Base-by-base conservation (phyloP, 2,113 vertebrate species). In the Toxostoma redivivum region DNA sequence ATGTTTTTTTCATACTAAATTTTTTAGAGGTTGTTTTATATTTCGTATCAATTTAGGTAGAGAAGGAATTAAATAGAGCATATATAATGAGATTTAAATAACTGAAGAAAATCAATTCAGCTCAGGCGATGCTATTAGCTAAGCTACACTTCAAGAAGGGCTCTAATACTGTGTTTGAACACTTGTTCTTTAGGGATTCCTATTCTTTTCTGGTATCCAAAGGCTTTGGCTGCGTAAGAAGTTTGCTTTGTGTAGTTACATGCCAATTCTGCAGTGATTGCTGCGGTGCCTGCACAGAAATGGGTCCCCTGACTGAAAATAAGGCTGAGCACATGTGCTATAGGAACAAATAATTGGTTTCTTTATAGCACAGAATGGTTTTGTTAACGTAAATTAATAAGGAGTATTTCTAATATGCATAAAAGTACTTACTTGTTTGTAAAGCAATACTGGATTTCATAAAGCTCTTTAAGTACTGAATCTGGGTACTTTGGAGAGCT, bases 11-110 rank as follows among this genome's bases (percentile, higher is more conserved):
- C 67, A 54, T 40, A 76, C 57, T 82, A 53, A 96, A 95, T 94
- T 92, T 92, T 96, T 94, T 92, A 94, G 25, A 70, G 11, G 22
- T 50, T 76, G 66, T 90, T 95, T 90, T 81, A 85, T 82, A 80
- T 92, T 94, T 64, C 12, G 5, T 77, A 81, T 89, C 53, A 93
- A 76, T 97, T 80, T 91, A 93, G 89, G 80, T 66, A 45, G 57
- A 90, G 85, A 89, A 57, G 56, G 51, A 64, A 95, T 92, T 91
- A 81, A 92, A 78, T 87, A 92, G 91, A 70, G 60, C 71, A 58
- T 91, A 76, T 81, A 62, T 77, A 95, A 93, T 92, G 79, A 87
- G 58, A 86, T 90, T 89, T 92, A 95, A 96, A 90, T 94, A 90
- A 67, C 54, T 80, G 65, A 62, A 79, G 81, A 80, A 72, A 95